Conservation (phyloP, 2,113 vertebrate genomes). For the Lucifuga dentata region DNA sequence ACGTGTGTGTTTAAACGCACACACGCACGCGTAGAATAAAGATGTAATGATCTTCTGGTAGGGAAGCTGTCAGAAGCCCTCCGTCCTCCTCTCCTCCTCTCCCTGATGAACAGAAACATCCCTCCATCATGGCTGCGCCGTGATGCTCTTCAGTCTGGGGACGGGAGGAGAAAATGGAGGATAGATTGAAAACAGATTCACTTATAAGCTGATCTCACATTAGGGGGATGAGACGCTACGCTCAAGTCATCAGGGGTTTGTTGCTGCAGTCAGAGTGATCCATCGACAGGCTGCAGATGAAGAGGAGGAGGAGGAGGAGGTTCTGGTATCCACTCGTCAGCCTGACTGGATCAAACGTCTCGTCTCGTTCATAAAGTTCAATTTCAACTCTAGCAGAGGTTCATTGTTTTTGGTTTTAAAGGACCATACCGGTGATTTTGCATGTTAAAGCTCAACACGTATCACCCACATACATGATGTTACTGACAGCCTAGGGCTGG, state of each 20-base stretch:
- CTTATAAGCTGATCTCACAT: constrained; percentile 52
- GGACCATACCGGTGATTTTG: no score
- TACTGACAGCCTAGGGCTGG: no score
- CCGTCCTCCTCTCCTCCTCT: constrained; percentile 47
- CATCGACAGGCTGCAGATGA: constrained; percentile 35
- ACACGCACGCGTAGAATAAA: not conserved
- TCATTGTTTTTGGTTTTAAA: no score
- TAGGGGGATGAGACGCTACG: constrained; percentile 36
- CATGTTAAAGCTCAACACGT: no score
- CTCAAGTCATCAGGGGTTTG: constrained; percentile 49
- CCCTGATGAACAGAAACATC: constrained; percentile 60
- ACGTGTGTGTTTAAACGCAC: constrained; percentile 25
- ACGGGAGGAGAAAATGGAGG: constrained; percentile 44
- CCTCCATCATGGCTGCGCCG: constrained; percentile 46
- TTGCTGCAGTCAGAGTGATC: constrained; percentile 42
- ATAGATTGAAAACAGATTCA: constrained; percentile 67
- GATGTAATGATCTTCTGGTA: constrained; percentile 50
- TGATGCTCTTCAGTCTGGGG: constrained; percentile 60
- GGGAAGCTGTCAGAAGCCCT: constrained; percentile 47
- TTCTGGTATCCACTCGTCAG: not conserved
- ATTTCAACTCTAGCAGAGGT: no score
- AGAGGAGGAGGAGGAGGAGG: no score
- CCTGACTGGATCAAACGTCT: no score
- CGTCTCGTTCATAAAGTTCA: no score
- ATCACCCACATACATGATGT: no score